A percentile compares a stretch with the other conserved stretches of the same genome.
Evolutionary conservation across 2,113 vertebrate genomes (phyloP).

Genomic region (Tonatia bakeri): DNA sequence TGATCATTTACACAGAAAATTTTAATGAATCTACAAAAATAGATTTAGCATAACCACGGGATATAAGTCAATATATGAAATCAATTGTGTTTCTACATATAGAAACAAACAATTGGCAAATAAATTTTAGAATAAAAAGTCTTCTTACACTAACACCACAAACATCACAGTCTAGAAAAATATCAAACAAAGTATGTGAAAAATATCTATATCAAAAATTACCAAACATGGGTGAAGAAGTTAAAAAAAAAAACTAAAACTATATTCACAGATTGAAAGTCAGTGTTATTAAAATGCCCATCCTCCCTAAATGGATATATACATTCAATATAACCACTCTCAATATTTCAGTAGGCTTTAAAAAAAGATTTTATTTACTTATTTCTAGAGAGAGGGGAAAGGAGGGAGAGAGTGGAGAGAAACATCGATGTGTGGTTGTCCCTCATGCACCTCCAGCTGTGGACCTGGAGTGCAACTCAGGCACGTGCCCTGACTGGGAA

Average conservation of each 20-base stretch:
- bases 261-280: no score
- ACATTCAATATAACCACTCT: background rate
- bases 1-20: background rate
- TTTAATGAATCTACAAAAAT: background rate
- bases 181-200: background rate
- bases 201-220: background rate
- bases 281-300: no score
- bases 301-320: background rate
- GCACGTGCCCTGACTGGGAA: no score
- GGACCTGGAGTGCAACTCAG: no score
- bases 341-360: background rate
- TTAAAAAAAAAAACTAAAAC: no score
- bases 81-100: background rate
- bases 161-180: background rate
- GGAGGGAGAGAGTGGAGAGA: no score
- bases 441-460: no score
- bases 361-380: background rate
- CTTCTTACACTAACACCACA: background rate
- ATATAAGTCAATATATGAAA: background rate
- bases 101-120: background rate
- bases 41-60: background rate
- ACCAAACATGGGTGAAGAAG: background rate
- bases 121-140: background rate
- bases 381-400: no score
- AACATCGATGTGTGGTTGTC: no score